Evolutionary conservation across 53 echinoderm and acorn worm species (phyloP).

Genomic region (Temnopleurus reevesii): DNA sequence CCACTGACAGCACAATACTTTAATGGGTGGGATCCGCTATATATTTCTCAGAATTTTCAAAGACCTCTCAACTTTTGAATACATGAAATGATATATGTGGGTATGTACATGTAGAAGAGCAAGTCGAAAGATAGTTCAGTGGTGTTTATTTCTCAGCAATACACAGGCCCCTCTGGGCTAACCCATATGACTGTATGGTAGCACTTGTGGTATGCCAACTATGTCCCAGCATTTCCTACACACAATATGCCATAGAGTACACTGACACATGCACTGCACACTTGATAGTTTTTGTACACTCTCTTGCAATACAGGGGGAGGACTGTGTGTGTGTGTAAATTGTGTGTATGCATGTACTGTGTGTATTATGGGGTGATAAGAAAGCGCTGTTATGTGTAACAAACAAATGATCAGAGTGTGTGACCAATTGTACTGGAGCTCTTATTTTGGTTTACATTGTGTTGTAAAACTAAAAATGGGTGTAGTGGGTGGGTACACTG

Average conservation of each 20-base stretch:
- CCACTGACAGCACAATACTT: no score
- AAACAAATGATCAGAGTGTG: slow-evolving; percentile 15
- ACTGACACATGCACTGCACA: slow-evolving; percentile 24
- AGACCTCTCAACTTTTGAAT: no score
- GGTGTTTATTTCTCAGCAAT: background rate
- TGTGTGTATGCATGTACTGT: background rate
- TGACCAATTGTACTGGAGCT: slow-evolving; percentile 18
- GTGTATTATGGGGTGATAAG: slow-evolving; percentile 20
- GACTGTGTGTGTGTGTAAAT: background rate
- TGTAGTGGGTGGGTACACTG: background rate
- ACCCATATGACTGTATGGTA: background rate
- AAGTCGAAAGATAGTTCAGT: no score
- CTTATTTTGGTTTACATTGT: slow-evolving; percentile 22
- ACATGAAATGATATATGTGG: no score
- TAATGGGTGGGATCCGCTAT: no score
- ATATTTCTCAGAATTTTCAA: no score
- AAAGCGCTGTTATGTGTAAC: slow-evolving; percentile 7
- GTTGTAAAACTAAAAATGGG: background rate
- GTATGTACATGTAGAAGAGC: no score
- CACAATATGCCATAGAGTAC: slow-evolving; percentile 26
- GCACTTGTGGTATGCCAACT: slow-evolving; percentile 49
- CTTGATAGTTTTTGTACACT: background rate
- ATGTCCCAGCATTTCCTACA: slow-evolving; percentile 32
- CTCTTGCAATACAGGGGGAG: background rate
- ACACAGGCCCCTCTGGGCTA: background rate